A percentile compares a stretch with the other conserved stretches of the same genome.
Conservation (phyloP, 2,797 vertebrate genomes). For the Hypotaenidia okinawae region DNA sequence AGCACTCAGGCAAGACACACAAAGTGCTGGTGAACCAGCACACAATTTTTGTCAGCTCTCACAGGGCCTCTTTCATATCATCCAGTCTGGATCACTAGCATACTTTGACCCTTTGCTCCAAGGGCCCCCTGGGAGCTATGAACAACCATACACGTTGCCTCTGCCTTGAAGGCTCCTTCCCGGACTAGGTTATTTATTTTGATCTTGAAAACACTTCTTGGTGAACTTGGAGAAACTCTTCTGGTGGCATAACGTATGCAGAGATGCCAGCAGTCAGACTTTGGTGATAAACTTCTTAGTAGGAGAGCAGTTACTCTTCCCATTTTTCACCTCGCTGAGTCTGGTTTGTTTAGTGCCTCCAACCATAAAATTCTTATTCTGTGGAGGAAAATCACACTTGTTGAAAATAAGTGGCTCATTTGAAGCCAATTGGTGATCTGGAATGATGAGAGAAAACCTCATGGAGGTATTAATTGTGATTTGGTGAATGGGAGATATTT, state of each 20-base stretch:
- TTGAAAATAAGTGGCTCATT: neutral
- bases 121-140: neutral
- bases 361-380: neutral
- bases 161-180: neutral
- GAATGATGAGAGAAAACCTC: conserved; percentile 2
- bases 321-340: neutral
- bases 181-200: neutral
- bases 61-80: accelerated
- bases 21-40: neutral
- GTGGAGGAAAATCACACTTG: neutral
- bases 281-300: neutral
- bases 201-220: neutral
- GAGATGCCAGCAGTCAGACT: neutral
- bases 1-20: neutral
- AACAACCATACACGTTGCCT: neutral
- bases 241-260: neutral
- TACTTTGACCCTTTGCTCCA: neutral
- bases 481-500: neutral
- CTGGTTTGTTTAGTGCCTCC: neutral
- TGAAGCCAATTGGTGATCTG: neutral
- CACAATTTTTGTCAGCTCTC: neutral
- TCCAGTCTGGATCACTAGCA: neutral
- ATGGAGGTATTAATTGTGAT: neutral
- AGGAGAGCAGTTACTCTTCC: neutral
- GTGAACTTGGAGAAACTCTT: neutral